phyloP scores from a whole-genome alignment of 2,113 vertebrate species.

The Azemiops feae region DNA sequence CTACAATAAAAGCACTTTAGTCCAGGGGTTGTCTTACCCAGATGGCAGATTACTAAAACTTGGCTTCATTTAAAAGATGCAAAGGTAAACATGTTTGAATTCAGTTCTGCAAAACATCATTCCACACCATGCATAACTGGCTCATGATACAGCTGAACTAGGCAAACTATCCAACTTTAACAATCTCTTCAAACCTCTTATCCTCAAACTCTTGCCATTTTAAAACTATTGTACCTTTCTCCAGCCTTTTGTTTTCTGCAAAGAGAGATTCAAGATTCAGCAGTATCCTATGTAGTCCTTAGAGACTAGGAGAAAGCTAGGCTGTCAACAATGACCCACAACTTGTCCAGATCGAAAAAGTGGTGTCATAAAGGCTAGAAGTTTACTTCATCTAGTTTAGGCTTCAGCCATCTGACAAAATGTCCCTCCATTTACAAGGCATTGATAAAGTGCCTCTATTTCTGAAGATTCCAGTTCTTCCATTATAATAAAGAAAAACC shows the following conservation, averaged over 20 bases:
- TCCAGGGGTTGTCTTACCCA: neutral
- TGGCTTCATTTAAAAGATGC: neutral
- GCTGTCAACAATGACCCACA: neutral
- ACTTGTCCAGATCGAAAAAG: neutral
- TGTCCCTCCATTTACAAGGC: conserved; percentile 8
- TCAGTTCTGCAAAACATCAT: neutral
- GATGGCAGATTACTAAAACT: neutral
- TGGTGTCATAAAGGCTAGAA: conserved; percentile 18
- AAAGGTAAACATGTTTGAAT: neutral
- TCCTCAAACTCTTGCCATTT: neutral
- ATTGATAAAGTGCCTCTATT: neutral
- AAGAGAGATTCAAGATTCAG: neutral
- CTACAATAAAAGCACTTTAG: neutral
- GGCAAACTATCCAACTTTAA: neutral
- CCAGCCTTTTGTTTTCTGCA: conserved; percentile 2
- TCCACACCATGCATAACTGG: neutral
- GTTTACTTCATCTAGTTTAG: conserved; percentile 15
- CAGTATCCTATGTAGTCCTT: neutral
- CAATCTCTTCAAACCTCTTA: neutral
- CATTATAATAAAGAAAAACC: neutral
- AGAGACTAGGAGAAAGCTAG: neutral
- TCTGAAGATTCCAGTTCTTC: conserved; percentile 8
- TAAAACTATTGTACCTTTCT: conserved; percentile 10
- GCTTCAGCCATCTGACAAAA: conserved; percentile 9
- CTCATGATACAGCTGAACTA: neutral